A percentile compares a stretch with the other conserved stretches of the same genome.
These are phyloP conservation scores for Candidula unifasciata DNA, from an alignment of 2,888 invertebrate species.

Conservation along the genomic window DNA sequence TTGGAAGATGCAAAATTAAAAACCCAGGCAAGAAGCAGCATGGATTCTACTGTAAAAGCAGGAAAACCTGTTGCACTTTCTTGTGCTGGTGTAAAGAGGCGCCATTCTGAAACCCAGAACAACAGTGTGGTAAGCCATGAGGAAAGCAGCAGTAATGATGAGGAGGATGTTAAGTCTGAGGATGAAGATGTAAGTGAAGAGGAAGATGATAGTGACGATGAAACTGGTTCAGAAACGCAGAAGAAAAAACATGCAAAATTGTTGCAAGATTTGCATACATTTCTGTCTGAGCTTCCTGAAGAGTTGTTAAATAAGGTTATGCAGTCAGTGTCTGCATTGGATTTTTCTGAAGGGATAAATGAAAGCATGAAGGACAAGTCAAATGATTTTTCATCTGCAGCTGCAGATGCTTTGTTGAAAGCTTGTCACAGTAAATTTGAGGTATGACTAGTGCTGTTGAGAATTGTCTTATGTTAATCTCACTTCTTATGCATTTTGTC, in stretches of 20 bases:
- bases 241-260: background rate
- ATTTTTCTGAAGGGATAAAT: slow-evolving; percentile 4
- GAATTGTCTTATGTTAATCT: background rate
- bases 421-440: slow-evolving; percentile 32
- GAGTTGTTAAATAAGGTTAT: slow-evolving; percentile 29
- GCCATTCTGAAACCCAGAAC: slow-evolving; percentile 3
- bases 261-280: slow-evolving; percentile 2
- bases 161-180: slow-evolving; percentile 17
- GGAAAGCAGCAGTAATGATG: slow-evolving; percentile 15
- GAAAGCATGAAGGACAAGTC: slow-evolving; percentile 1
- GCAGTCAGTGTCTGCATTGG: slow-evolving; percentile 12
- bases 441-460: background rate
- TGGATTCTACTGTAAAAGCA: background rate
- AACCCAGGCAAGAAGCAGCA: background rate
- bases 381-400: background rate
- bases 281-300: background rate
- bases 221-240: background rate
- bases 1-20: background rate
- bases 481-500: background rate
- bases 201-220: slow-evolving; percentile 24
- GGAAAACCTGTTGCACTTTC: background rate
- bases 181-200: slow-evolving; percentile 6
- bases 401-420: slow-evolving; percentile 28
- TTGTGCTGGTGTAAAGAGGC: background rate
- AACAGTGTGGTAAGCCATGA: background rate